Evolutionary conservation across 2,113 vertebrate species (phyloP).

Genomic region (Pedetes capensis): DNA sequence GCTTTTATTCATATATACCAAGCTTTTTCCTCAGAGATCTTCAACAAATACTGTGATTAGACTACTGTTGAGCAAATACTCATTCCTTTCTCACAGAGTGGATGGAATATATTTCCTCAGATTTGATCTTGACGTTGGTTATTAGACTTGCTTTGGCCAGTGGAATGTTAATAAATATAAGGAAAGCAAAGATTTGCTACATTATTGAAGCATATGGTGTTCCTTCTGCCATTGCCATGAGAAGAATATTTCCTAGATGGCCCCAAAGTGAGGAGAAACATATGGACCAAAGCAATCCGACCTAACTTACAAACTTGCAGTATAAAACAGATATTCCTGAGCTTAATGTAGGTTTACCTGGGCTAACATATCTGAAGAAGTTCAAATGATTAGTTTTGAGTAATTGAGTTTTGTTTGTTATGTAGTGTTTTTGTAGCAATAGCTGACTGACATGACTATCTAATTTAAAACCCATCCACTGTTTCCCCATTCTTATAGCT

Average conservation of each 20-base stretch:
- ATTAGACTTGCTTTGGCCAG: neutral
- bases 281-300: neutral
- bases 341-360: neutral
- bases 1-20: neutral
- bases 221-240: neutral
- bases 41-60: neutral
- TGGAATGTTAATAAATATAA: neutral
- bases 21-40: neutral
- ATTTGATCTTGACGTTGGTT: neutral
- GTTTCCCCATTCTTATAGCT: neutral
- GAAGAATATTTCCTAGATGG: neutral
- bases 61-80: neutral
- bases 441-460: neutral
- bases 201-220: neutral
- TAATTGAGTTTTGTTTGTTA: neutral
- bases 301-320: neutral
- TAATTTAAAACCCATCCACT: neutral
- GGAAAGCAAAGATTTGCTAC: neutral
- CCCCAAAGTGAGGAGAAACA: neutral
- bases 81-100: neutral
- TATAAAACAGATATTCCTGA: neutral
- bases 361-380: neutral
- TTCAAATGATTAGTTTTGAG: neutral
- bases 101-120: neutral
- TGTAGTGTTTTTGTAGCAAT: neutral